phyloP scores from a whole-genome alignment of 2,888 invertebrate species.

The Leucophenga montana region DNA sequence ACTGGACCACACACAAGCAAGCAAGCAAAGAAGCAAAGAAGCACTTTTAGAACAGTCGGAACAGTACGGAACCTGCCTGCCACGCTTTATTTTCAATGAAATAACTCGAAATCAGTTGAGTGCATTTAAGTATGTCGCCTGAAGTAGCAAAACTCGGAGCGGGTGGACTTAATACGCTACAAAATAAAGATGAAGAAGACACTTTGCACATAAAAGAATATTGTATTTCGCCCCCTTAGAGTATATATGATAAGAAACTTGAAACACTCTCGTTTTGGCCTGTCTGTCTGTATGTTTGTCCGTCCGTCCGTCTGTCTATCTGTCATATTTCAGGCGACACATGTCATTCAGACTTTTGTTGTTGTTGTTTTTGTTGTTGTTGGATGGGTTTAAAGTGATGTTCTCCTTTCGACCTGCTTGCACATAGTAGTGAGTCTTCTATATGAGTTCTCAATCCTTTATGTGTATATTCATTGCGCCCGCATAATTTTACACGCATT shows the following conservation, averaged over 20 bases:
- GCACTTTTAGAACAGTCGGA: too few relatives aligned
- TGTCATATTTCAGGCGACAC: background rate
- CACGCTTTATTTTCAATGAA: constrained; percentile 12
- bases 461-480: constrained; percentile 39
- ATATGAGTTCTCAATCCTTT: background rate
- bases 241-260: constrained; percentile 3
- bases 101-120: constrained; percentile 24
- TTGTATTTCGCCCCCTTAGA: too few relatives aligned
- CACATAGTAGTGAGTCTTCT: background rate
- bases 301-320: background rate
- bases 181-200: background rate
- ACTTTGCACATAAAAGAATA: background rate
- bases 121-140: constrained; percentile 15
- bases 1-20: constrained; percentile 54
- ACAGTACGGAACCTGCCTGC: constrained; percentile 14
- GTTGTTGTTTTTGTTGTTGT: too few relatives aligned
- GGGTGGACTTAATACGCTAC: background rate
- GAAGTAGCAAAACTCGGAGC: background rate
- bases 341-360: constrained; percentile 30
- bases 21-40: background rate
- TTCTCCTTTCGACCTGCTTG: background rate
- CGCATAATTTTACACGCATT: constrained; percentile 57
- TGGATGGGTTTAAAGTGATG: background rate
- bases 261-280: background rate
- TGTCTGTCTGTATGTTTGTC: constrained; percentile 10